These are phyloP conservation scores for Oconnorella tubifera DNA, from an alignment of 2,888 invertebrate species.

Conservation along the genomic window DNA sequence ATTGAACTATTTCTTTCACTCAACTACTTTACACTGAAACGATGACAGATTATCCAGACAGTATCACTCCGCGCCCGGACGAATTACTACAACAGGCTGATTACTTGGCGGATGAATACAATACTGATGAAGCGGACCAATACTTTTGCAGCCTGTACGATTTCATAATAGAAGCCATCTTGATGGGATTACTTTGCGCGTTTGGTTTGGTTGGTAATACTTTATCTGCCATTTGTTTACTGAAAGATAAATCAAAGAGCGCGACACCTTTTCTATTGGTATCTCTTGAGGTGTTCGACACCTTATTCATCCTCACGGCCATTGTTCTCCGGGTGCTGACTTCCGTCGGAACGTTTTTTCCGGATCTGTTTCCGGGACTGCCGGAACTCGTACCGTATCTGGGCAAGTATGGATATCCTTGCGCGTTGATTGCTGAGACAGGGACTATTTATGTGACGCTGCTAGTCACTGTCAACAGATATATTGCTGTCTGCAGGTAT, in stretches of 20 bases:
- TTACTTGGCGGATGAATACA: no score
- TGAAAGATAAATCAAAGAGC: conserved; percentile 36
- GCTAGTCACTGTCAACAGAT: conserved; percentile 37
- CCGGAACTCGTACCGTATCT: conserved; percentile 26
- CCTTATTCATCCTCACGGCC: conserved; percentile 34
- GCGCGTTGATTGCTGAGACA: conserved; percentile 31
- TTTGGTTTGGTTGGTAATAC: conserved; percentile 35
- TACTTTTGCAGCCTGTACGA: conserved; percentile 30
- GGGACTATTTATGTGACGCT: conserved; percentile 36
- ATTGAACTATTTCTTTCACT: no score
- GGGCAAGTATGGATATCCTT: conserved; percentile 31
- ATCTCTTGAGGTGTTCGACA: conserved; percentile 36
- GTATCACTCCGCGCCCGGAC: no score
- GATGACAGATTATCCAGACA: no score
- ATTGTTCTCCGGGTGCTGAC: conserved; percentile 34
- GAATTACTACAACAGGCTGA: no score
- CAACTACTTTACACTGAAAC: no score
- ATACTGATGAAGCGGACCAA: no score
- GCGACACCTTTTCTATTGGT: conserved; percentile 37
- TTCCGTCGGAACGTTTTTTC: conserved; percentile 24
- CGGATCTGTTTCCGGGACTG: conserved; percentile 1
- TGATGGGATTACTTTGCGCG: conserved; percentile 35
- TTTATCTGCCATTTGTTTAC: conserved; percentile 34
- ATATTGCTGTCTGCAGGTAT: conserved; percentile 30
- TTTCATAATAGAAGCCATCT: conserved; percentile 36